Conservation (phyloP, 2,888 invertebrate genomes). For the Adelognathus sp. region DNA sequence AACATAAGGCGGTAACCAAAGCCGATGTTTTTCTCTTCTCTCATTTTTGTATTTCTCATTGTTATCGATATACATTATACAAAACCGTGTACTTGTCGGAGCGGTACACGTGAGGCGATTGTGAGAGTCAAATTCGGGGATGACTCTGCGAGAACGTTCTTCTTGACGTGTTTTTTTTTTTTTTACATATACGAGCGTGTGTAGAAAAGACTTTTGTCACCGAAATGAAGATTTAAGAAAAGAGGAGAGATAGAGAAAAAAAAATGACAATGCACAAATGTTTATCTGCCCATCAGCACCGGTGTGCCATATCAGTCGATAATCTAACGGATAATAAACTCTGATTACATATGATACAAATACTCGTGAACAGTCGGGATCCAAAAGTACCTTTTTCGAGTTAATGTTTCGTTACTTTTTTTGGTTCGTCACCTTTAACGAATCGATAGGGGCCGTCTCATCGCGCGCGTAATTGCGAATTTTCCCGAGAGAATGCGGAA, state of each 20-base stretch:
- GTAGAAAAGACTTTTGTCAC: slow-evolving; percentile 31
- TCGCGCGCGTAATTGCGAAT: not conserved
- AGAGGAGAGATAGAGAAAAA: not conserved
- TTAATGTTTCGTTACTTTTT: slow-evolving; percentile 22
- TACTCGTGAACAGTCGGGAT: slow-evolving; percentile 56
- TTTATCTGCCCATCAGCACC: slow-evolving; percentile 48
- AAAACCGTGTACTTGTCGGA: slow-evolving; percentile 40
- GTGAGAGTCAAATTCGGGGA: not conserved
- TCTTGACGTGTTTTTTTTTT: slow-evolving; percentile 52
- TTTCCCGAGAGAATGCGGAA: not conserved
- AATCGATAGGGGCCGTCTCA: slow-evolving; percentile 7
- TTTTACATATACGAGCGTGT: slow-evolving; percentile 27
- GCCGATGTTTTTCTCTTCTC: slow-evolving; percentile 62
- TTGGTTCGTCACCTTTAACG: slow-evolving; percentile 5
- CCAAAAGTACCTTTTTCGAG: slow-evolving; percentile 31
- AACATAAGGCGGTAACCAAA: slow-evolving; percentile 66
- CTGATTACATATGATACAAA: slow-evolving; percentile 52
- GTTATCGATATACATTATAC: slow-evolving; percentile 32
- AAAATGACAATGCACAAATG: slow-evolving; percentile 22
- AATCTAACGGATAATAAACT: slow-evolving; percentile 47
- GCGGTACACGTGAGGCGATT: slow-evolving; percentile 18
- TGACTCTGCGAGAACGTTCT: slow-evolving; percentile 24
- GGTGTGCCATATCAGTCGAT: slow-evolving; percentile 56
- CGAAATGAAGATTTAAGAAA: not conserved
- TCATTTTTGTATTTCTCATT: slow-evolving; percentile 54